These are phyloP conservation scores for Amia ocellicauda DNA, from an alignment of 2,113 vertebrate species.

Conservation along the genomic window DNA sequence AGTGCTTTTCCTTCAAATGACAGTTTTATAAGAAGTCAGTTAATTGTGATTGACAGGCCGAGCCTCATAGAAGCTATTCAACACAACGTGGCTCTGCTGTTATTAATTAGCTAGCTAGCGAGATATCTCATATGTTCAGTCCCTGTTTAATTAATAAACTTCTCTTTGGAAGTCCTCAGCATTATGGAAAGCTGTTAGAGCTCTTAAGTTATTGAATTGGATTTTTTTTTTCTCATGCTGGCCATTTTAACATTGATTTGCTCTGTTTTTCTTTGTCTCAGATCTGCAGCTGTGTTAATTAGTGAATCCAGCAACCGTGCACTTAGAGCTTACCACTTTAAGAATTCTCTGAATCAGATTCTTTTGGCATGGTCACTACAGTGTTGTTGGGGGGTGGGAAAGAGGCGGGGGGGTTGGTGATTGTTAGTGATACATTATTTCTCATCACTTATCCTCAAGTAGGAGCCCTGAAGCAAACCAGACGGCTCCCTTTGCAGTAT, in stretches of 20 bases:
- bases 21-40: constrained; percentile 16
- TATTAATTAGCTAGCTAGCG: constrained; percentile 67
- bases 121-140: constrained; percentile 72
- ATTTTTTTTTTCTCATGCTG: constrained; percentile 55
- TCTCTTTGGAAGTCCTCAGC: constrained; percentile 60
- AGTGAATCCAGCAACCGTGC: constrained; percentile 54
- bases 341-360: constrained; percentile 24
- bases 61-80: neutral
- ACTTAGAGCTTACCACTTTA: constrained; percentile 29
- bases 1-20: constrained; percentile 42
- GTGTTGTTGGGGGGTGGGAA: neutral
- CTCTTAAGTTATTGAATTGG: constrained; percentile 65
- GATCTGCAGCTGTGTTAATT: constrained; percentile 60
- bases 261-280: constrained; percentile 35
- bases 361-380: constrained; percentile 6
- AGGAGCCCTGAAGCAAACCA: constrained; percentile 1
- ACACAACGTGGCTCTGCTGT: constrained; percentile 65
- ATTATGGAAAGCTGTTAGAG: constrained; percentile 57
- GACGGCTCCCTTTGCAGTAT: neutral
- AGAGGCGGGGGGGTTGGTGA: neutral
- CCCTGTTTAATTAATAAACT: constrained; percentile 78
- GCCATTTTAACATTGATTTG: constrained; percentile 64
- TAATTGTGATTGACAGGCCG: constrained; percentile 30
- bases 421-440: neutral
- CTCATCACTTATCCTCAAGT: neutral